A percentile compares a stretch with the other conserved stretches of the same genome.
Evolutionary conservation across 2,113 vertebrate genomes (phyloP).

Genomic region (Dendrocopos noguchii): DNA sequence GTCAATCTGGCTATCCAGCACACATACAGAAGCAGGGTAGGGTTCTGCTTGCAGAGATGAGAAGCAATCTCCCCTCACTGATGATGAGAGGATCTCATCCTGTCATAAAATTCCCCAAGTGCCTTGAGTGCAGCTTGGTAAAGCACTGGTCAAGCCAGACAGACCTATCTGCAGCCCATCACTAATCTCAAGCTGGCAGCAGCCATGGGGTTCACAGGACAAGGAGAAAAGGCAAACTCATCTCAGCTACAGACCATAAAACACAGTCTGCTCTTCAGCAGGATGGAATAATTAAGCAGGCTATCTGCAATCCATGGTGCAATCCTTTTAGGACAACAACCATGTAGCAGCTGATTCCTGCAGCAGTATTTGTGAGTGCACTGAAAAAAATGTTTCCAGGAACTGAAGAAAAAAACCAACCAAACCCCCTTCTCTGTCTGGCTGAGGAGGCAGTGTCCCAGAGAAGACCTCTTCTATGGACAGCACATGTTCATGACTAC

Average conservation of each 20-base stretch:
- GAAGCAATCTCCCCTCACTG: not conserved
- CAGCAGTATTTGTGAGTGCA: not conserved
- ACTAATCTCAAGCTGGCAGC: not conserved
- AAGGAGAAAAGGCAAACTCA: not conserved
- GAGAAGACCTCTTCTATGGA: not conserved
- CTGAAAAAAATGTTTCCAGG: not conserved
- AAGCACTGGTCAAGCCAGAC: not conserved
- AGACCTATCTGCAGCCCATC: not conserved
- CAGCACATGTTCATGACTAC: not conserved
- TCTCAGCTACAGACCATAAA: not conserved
- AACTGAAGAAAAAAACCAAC: not conserved
- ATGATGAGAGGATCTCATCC: not conserved
- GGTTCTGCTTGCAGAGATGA: not conserved
- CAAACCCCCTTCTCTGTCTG: not conserved
- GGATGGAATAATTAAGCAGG: not conserved
- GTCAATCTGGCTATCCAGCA: not conserved
- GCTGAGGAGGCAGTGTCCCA: not conserved
- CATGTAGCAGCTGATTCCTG: not conserved
- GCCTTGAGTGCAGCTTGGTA: accelerated
- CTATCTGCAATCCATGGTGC: not conserved
- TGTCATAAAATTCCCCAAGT: not conserved
- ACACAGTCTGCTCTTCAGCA: not conserved
- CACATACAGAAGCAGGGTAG: not conserved
- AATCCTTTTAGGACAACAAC: not conserved
- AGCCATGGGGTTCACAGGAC: not conserved